These are phyloP conservation scores for Leuciscus waleckii DNA, from an alignment of 2,797 vertebrate species.

Conservation along the genomic window DNA sequence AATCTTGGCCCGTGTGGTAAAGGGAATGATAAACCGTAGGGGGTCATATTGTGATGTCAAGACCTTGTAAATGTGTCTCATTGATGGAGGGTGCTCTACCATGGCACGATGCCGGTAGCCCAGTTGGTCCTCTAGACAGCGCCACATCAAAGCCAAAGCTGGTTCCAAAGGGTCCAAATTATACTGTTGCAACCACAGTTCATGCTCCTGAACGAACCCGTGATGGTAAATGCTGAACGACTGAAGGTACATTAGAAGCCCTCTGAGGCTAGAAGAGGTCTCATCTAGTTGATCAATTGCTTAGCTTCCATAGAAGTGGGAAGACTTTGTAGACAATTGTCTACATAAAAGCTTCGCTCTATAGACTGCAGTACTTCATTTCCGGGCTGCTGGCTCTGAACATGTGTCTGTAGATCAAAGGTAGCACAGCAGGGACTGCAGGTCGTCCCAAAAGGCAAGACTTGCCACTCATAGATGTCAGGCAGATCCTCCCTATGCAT, in stretches of 20 bases:
- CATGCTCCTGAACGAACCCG: background rate
- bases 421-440: no score
- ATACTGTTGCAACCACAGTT: background rate
- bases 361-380: background rate
- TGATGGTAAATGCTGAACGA: slow-evolving; percentile 3
- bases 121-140: no score
- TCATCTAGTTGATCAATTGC: background rate
- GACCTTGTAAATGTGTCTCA: background rate
- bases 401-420: no score
- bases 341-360: slow-evolving; percentile 18
- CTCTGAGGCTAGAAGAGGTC: background rate
- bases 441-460: no score
- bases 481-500: no score
- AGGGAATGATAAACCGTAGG: background rate
- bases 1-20: background rate
- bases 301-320: background rate
- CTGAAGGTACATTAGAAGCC: slow-evolving; percentile 11
- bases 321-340: slow-evolving; percentile 32
- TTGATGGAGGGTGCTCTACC: background rate
- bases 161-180: no score
- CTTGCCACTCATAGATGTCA: no score
- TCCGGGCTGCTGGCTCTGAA: no score
- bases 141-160: no score
- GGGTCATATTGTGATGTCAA: background rate
- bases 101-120: background rate